These are phyloP conservation scores for Drosophila paulistorum DNA, from an alignment of 1,140 invertebrate species.

Conservation along the genomic window DNA sequence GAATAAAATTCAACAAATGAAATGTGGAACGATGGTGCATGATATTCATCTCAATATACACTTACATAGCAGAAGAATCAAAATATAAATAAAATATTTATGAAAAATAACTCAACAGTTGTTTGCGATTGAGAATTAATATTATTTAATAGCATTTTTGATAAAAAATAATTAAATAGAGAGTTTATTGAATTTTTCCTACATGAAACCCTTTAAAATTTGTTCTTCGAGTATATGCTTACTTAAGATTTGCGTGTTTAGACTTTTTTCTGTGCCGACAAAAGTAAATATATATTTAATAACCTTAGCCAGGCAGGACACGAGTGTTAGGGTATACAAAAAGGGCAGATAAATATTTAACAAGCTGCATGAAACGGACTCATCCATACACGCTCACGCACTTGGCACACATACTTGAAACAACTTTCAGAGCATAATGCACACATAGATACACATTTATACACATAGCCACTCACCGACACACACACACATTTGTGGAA, in stretches of 20 bases:
- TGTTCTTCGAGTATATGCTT: not conserved
- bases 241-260: not conserved
- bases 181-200: not conserved
- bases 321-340: conserved; percentile 37
- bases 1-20: not conserved
- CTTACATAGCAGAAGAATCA: not conserved
- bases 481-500: conserved; percentile 8
- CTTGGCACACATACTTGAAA: conserved; percentile 14
- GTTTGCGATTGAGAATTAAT: no score
- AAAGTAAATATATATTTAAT: conserved; percentile 13
- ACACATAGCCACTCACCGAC: not conserved
- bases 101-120: no score
- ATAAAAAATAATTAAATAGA: not conserved
- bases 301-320: conserved; percentile 1
- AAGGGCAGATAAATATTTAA: conserved; percentile 66
- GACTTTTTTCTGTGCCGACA: not conserved
- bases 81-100: no score
- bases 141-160: no score
- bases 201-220: not conserved
- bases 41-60: not conserved
- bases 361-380: conserved; percentile 43
- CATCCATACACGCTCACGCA: conserved; percentile 14
- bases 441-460: conserved; percentile 15
- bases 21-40: not conserved
- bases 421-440: conserved; percentile 7